These are phyloP conservation scores for Caloenas nicobarica DNA, from an alignment of 2,113 vertebrate species.

Conservation along the genomic window DNA sequence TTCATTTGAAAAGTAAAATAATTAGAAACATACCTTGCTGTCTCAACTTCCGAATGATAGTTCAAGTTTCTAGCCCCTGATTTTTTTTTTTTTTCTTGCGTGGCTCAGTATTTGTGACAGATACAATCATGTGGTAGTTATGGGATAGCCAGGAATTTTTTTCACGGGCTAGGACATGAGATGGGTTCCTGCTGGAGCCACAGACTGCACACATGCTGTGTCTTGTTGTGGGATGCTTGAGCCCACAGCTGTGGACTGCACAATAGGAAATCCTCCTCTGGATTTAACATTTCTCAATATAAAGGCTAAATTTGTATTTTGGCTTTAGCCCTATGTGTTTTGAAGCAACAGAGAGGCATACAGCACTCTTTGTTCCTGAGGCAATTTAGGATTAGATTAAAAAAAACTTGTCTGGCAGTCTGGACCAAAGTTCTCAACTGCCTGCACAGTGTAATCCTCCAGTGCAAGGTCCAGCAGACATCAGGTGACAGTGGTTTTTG, in stretches of 20 bases:
- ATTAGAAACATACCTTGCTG: slow-evolving; percentile 22
- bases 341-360: neutral
- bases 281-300: neutral
- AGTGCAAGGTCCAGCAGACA: neutral
- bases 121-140: slow-evolving; percentile 1
- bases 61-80: neutral
- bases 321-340: neutral
- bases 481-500: neutral
- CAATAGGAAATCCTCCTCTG: slow-evolving; percentile 39
- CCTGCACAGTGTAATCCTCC: neutral
- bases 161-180: neutral
- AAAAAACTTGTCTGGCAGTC: slow-evolving; percentile 18
- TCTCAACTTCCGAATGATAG: neutral
- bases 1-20: neutral
- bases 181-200: neutral
- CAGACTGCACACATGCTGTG: neutral
- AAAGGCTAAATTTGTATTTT: slow-evolving; percentile 31
- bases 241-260: slow-evolving; percentile 3
- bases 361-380: slow-evolving; percentile 4
- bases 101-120: neutral
- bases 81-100: slow-evolving; percentile 41
- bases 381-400: slow-evolving; percentile 11
- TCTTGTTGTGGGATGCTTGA: neutral
- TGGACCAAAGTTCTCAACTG: neutral
- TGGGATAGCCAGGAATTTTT: neutral